phyloP scores from a whole-genome alignment of 2,797 vertebrate species.

The Leucoraja ocellata region DNA sequence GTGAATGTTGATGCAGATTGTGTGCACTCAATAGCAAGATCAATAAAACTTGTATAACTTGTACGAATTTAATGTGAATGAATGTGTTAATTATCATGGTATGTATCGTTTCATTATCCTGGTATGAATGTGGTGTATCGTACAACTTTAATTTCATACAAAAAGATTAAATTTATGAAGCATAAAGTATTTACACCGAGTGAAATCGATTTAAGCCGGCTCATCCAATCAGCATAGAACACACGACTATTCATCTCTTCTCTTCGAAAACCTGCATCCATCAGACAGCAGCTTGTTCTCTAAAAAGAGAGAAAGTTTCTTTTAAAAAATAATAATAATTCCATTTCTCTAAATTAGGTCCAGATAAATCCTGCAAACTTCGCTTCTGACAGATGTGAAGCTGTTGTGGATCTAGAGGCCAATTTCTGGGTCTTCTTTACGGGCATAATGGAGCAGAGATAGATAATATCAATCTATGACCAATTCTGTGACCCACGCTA shows the following conservation, averaged over 20 bases:
- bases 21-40: neutral
- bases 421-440: neutral
- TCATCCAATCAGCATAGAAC: neutral
- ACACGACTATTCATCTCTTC: neutral
- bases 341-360: neutral
- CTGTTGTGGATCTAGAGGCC: neutral
- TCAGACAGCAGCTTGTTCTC: too few species aligned
- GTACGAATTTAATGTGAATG: neutral
- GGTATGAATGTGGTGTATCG: neutral
- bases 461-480: neutral
- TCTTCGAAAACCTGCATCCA: neutral
- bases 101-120: neutral
- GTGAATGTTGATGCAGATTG: neutral
- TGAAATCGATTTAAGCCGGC: neutral
- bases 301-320: neutral
- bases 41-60: neutral
- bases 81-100: conserved; percentile 17
- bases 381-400: neutral
- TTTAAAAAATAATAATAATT: neutral
- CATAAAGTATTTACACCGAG: conserved; percentile 3
- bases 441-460: neutral
- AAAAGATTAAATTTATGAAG: conserved; percentile 27
- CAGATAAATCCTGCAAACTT: neutral
- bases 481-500: neutral
- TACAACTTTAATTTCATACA: conserved; percentile 11